Evolutionary conservation across 2,888 invertebrate species (phyloP).

Genomic region (Chloromyia formosa): DNA sequence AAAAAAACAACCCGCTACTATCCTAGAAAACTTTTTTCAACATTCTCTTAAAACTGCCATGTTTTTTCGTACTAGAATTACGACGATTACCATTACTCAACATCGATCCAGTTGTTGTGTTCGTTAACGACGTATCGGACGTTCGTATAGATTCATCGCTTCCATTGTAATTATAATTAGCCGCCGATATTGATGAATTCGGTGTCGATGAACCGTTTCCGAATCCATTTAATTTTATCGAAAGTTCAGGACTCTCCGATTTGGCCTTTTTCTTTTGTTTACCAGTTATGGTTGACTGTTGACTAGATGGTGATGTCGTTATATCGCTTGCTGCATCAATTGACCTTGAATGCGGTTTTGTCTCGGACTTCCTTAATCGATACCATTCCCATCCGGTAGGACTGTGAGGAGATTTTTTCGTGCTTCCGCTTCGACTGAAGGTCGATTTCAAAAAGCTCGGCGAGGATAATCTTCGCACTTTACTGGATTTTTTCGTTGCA

Average conservation of each 20-base stretch:
- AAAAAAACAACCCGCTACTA: background rate
- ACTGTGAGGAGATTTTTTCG: constrained; percentile 56
- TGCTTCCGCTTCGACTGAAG: constrained; percentile 61
- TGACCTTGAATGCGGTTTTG: constrained; percentile 30
- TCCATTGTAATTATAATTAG: constrained; percentile 11
- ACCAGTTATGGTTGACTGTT: constrained; percentile 2
- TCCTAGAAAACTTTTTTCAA: constrained; percentile 79
- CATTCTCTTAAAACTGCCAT: constrained; percentile 77
- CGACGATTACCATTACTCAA: constrained; percentile 51
- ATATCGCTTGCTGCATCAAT: background rate
- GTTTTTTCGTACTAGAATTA: constrained; percentile 65
- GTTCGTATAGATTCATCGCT: constrained; percentile 46
- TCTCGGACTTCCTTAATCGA: constrained; percentile 56
- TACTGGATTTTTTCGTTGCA: constrained; percentile 64
- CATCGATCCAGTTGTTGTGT: constrained; percentile 31
- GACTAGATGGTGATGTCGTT: constrained; percentile 31
- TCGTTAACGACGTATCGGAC: constrained; percentile 23
- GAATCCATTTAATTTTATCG: constrained; percentile 39
- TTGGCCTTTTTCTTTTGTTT: constrained; percentile 46
- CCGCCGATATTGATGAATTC: constrained; percentile 39
- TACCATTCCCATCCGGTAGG: constrained; percentile 65
- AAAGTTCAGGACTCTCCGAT: constrained; percentile 44
- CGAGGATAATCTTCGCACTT: constrained; percentile 68
- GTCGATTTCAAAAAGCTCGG: constrained; percentile 69
- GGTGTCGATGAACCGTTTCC: constrained; percentile 25